Conservation (phyloP, 2,888 invertebrate genomes). For the Crocallis elinguaria region DNA sequence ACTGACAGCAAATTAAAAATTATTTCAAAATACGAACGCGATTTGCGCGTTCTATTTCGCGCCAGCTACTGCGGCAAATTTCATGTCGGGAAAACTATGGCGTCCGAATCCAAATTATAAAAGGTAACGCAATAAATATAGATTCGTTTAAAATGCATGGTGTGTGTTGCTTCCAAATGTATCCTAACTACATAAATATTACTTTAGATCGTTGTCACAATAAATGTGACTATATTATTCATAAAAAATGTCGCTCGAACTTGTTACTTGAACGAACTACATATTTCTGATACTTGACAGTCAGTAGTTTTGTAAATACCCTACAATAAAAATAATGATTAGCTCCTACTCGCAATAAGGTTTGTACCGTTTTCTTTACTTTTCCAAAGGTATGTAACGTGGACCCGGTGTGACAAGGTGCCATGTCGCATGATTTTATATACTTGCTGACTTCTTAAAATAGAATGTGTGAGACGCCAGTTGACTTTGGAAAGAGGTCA, state of each 20-base stretch:
- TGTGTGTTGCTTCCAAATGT: conserved; percentile 60
- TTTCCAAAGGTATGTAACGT: neutral
- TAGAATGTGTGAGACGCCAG: conserved; percentile 24
- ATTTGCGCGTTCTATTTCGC: conserved; percentile 58
- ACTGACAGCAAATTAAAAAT: conserved; percentile 16
- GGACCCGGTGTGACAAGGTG: neutral
- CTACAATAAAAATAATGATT: neutral
- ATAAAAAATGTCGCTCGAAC: neutral
- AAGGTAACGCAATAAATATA: conserved; percentile 58
- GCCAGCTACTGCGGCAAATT: conserved; percentile 43
- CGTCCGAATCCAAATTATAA: conserved; percentile 45
- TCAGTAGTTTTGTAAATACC: neutral
- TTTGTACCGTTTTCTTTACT: neutral
- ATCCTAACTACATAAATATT: neutral
- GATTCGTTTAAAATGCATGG: conserved; percentile 62
- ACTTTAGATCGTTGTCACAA: conserved; percentile 5
- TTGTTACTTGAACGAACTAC: conserved; percentile 6
- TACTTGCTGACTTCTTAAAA: conserved; percentile 23
- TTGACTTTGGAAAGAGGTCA: conserved; percentile 52
- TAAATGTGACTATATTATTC: neutral
- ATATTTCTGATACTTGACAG: neutral
- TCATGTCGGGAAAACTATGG: conserved; percentile 53
- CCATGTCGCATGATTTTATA: conserved; percentile 21
- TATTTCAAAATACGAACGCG: conserved; percentile 51
- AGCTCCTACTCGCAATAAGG: neutral